These are phyloP conservation scores for Lepus europaeus DNA, from an alignment of 2,113 vertebrate genomes.

Conservation along the genomic window DNA sequence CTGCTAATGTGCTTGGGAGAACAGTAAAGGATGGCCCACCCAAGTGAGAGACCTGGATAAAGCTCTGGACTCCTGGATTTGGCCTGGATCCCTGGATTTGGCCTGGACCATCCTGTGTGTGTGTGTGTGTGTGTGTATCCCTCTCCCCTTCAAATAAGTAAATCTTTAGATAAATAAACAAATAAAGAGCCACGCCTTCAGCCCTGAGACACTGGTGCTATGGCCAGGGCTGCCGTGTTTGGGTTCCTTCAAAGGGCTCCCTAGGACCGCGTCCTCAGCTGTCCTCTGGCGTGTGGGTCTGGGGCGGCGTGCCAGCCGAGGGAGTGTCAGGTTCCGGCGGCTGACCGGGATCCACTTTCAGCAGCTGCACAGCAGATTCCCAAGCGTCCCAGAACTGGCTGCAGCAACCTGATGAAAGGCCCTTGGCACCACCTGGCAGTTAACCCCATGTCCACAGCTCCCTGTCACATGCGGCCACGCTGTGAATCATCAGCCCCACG, in stretches of 20 bases:
- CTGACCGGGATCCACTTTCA: conserved; percentile 45
- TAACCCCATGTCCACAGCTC: neutral
- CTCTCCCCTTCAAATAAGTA: too few relatives aligned
- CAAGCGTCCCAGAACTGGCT: conserved; percentile 13
- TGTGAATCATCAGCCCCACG: neutral
- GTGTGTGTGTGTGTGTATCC: too few relatives aligned
- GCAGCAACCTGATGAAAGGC: neutral
- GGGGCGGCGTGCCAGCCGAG: neutral
- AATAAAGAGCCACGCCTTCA: neutral
- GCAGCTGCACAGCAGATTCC: conserved; percentile 1
- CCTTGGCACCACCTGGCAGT: conserved; percentile 28
- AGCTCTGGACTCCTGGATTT: too few relatives aligned
- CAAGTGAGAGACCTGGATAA: too few relatives aligned
- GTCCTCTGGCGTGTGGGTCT: conserved; percentile 12
- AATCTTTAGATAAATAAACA: too few relatives aligned
- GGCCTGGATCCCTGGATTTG: too few relatives aligned
- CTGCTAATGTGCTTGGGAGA: too few relatives aligned
- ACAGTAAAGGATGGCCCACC: too few relatives aligned
- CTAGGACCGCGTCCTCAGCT: conserved; percentile 42
- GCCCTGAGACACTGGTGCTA: neutral
- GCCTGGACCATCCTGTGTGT: too few relatives aligned
- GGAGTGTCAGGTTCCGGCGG: neutral
- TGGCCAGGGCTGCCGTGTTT: neutral
- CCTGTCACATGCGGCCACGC: neutral
- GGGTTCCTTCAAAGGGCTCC: neutral